phyloP scores from a whole-genome alignment of 2,888 invertebrate genomes.

The Doris montereyensis region DNA sequence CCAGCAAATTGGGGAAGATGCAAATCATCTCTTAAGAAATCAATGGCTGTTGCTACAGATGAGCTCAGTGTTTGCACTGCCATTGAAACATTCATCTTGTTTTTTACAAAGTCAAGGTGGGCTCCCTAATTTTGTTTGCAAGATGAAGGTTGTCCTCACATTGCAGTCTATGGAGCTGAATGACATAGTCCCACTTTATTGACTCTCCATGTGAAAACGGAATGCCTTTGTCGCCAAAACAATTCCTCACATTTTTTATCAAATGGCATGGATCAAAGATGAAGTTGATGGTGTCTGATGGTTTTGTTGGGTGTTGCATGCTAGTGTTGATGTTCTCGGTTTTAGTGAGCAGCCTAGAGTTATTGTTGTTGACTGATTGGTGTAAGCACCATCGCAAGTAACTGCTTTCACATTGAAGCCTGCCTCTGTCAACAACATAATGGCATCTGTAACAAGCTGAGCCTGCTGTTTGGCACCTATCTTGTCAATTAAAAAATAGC shows the following conservation, averaged over 20 bases:
- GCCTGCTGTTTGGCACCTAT: background rate
- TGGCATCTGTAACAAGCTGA: conserved; percentile 24
- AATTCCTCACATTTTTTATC: conserved; percentile 20
- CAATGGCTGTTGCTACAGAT: conserved; percentile 18
- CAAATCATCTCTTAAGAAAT: conserved; percentile 11
- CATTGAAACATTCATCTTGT: conserved; percentile 23
- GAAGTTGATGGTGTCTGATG: too few relatives aligned
- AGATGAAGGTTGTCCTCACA: conserved; percentile 4
- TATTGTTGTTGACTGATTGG: conserved; percentile 9
- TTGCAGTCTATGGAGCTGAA: background rate
- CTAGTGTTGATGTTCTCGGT: background rate
- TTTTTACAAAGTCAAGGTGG: background rate
- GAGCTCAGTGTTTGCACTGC: conserved; percentile 20
- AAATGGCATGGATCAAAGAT: conserved; percentile 26
- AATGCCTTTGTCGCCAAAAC: conserved; percentile 15
- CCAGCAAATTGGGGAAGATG: background rate
- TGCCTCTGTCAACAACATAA: background rate
- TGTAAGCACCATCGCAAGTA: conserved; percentile 15
- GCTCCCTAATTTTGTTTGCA: conserved; percentile 1
- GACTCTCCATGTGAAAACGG: background rate
- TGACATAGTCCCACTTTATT: conserved; percentile 14
- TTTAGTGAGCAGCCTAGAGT: background rate
- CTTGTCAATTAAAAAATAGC: background rate
- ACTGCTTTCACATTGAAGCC: conserved; percentile 17
- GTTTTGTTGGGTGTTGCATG: too few relatives aligned